Percentiles rank a stretch among this genome's conserved stretches.
phyloP scores from a whole-genome alignment of 30 jellyfish, hydroid and myxozoan genomes.

The Turritopsis rubra region DNA sequence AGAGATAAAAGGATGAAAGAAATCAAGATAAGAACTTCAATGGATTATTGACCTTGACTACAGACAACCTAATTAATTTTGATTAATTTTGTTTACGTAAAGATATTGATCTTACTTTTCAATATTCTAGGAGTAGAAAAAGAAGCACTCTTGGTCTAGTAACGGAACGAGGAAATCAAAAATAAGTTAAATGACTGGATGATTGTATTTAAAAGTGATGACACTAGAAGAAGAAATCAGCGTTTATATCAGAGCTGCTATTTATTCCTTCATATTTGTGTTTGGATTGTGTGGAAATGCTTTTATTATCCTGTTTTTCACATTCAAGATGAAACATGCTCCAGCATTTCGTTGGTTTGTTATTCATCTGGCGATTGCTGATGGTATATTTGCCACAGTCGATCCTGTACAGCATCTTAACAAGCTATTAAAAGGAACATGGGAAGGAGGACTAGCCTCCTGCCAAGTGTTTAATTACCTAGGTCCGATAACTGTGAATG shows the following conservation, averaged over 20 bases:
- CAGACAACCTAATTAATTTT: background rate
- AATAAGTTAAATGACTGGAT: background rate
- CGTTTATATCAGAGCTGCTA: background rate
- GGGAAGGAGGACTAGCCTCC: slow-evolving; percentile 9
- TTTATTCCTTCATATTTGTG: slow-evolving; percentile 15
- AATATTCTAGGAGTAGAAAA: background rate
- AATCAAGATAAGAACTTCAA: no score
- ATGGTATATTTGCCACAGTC: slow-evolving; percentile 12
- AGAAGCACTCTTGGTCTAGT: background rate
- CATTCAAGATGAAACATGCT: slow-evolving; percentile 25
- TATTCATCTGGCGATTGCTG: slow-evolving; percentile 28
- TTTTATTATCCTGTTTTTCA: slow-evolving; percentile 27
- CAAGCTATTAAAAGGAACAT: background rate
- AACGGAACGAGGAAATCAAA: background rate
- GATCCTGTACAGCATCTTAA: slow-evolving; percentile 19
- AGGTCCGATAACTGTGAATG: slow-evolving; percentile 29
- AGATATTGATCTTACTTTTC: no score
- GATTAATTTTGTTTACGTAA: no score
- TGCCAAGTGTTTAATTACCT: slow-evolving; percentile 9
- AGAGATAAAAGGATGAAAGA: no score
- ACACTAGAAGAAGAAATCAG: background rate
- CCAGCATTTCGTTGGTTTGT: slow-evolving; percentile 32
- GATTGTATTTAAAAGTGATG: background rate
- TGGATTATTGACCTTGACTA: background rate
- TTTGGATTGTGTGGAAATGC: slow-evolving; percentile 24